These are phyloP conservation scores for Gymnocheta viridis DNA, from an alignment of 2,888 invertebrate genomes.

Conservation along the genomic window DNA sequence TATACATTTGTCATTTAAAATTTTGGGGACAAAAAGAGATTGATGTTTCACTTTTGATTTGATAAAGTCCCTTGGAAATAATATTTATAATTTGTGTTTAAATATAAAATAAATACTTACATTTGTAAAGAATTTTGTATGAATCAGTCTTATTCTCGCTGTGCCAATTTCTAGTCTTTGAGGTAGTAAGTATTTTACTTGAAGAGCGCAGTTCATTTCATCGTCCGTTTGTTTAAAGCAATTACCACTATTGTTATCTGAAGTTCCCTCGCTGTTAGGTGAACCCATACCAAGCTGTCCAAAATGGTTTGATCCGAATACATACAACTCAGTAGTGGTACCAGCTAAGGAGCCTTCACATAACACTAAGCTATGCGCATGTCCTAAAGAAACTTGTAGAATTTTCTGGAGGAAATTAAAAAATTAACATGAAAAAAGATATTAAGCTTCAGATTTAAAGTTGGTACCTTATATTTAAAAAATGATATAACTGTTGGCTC, in stretches of 20 bases:
- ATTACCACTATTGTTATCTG: conserved; percentile 59
- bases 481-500: conserved; percentile 83
- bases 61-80: not conserved
- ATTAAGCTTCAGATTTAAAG: not conserved
- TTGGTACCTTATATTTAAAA: conserved; percentile 82
- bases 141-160: conserved; percentile 82
- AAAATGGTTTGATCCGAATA: conserved; percentile 92
- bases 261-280: conserved; percentile 25
- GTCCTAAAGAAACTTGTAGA: conserved; percentile 82
- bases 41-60: not conserved
- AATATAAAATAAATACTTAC: conserved; percentile 82
- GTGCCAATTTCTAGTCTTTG: conserved; percentile 80
- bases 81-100: not conserved
- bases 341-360: conserved; percentile 73
- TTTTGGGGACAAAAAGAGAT: conserved; percentile 47
- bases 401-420: conserved; percentile 77
- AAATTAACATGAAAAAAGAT: not conserved
- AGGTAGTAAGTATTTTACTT: conserved; percentile 80
- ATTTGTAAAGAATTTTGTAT: conserved; percentile 89
- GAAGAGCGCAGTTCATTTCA: conserved; percentile 68
- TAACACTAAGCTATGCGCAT: conserved; percentile 81
- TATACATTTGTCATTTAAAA: not conserved
- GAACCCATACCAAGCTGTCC: conserved; percentile 91
- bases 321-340: conserved; percentile 84
- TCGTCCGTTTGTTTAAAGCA: conserved; percentile 32